phyloP scores from a whole-genome alignment of 2,797 vertebrate genomes.

The Sebastes baramenuke region DNA sequence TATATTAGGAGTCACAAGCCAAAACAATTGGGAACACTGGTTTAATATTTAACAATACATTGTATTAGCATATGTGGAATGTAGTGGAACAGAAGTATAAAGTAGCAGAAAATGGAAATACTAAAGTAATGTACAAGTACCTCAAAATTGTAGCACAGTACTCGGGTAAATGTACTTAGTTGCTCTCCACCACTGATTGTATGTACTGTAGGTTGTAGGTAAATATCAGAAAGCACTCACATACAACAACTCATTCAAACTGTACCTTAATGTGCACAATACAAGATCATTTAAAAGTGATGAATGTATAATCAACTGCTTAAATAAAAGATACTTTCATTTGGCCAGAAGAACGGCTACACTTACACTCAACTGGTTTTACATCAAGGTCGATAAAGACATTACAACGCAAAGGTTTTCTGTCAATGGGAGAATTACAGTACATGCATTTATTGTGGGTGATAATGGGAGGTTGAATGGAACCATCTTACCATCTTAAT shows the following conservation, averaged over 20 bases:
- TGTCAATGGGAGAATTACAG: constrained; percentile 68
- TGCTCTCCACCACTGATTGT: neutral
- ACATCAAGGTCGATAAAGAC: constrained; percentile 72
- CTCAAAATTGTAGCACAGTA: neutral
- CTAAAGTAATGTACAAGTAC: neutral
- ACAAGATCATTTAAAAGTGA: constrained; percentile 11
- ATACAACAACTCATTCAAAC: neutral
- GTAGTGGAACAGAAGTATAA: neutral
- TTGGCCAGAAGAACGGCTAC: constrained; percentile 19
- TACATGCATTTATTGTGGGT: constrained; percentile 69
- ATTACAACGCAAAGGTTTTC: constrained; percentile 61
- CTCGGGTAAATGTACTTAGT: neutral
- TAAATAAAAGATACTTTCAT: constrained; percentile 20
- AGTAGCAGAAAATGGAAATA: neutral
- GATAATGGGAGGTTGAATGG: constrained; percentile 79
- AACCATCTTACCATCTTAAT: constrained; percentile 81
- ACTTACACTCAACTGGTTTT: constrained; percentile 48
- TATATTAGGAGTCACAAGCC: neutral
- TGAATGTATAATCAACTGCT: constrained; percentile 12
- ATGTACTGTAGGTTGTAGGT: neutral
- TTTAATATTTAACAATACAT: neutral
- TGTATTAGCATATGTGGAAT: neutral
- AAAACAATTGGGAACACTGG: neutral
- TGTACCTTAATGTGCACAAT: neutral
- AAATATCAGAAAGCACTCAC: neutral